phyloP scores from a whole-genome alignment of 2,797 vertebrate species.

The Falco novaeseelandiae region DNA sequence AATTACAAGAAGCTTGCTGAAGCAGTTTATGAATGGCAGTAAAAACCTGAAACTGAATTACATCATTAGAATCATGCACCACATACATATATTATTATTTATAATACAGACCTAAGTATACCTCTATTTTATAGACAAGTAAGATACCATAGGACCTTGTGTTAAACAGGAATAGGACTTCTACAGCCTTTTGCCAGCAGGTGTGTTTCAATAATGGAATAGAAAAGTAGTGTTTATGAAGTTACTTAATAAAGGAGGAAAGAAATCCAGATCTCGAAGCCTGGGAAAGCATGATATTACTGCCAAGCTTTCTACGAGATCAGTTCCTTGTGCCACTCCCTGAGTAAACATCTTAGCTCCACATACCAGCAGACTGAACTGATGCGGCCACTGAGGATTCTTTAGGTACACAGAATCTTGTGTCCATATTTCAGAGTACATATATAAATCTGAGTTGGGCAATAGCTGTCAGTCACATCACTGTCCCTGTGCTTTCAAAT shows the following conservation, averaged over 20 bases:
- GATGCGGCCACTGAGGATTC: not conserved
- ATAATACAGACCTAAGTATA: conserved; percentile 60
- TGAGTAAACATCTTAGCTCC: not conserved
- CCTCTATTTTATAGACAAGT: not conserved
- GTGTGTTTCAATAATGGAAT: not conserved
- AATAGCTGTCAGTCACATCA: not conserved
- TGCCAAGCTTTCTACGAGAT: not conserved
- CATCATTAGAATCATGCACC: conserved; percentile 70
- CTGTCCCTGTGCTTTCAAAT: not conserved
- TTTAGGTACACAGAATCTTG: not conserved
- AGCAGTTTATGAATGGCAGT: conserved; percentile 79
- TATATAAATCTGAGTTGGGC: not conserved
- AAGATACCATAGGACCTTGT: not conserved
- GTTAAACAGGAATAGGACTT: not conserved
- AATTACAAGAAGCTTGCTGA: conserved; percentile 77
- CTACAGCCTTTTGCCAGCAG: not conserved
- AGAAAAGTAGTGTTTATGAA: not conserved
- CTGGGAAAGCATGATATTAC: not conserved
- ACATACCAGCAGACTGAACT: not conserved
- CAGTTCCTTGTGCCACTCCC: not conserved
- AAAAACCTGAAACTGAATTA: conserved; percentile 77
- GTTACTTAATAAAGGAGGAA: conserved; percentile 15
- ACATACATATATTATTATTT: conserved; percentile 72
- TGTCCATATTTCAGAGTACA: not conserved
- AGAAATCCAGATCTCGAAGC: not conserved